Conservation (phyloP, 1,140 invertebrate genomes). For the Leptestheria dahalacensis region DNA sequence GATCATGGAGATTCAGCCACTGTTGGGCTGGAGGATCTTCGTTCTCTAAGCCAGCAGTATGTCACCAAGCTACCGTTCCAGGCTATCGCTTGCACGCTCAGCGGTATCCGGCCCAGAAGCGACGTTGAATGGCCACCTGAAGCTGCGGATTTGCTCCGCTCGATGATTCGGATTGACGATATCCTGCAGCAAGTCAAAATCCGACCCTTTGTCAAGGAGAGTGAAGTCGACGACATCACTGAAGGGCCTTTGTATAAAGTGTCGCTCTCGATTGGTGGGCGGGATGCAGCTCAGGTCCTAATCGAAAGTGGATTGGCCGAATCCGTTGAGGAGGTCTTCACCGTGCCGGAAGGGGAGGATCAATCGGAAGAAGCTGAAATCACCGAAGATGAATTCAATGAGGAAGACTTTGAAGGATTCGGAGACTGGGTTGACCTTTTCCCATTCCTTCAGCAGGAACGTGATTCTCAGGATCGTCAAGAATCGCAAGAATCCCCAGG, state of each 20-base stretch:
- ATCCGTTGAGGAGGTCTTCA: neutral
- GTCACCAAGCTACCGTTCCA: slow-evolving; percentile 3
- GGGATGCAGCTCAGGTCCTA: neutral
- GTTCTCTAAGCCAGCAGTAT: neutral
- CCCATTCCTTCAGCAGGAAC: too few relatives aligned
- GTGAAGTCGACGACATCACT: neutral
- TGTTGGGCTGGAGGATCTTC: neutral
- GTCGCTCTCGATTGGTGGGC: neutral
- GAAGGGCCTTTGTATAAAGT: neutral
- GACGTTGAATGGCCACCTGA: neutral
- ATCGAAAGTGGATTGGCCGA: neutral
- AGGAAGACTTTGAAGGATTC: too few relatives aligned
- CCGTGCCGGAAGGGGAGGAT: too few relatives aligned
- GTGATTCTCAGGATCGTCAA: too few relatives aligned
- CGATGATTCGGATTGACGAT: neutral
- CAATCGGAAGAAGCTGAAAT: too few relatives aligned
- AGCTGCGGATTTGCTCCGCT: neutral
- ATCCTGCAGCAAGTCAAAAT: neutral
- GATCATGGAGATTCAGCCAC: neutral
- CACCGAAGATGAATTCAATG: too few relatives aligned
- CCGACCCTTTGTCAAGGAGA: neutral
- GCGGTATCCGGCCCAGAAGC: neutral
- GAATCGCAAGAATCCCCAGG: too few relatives aligned
- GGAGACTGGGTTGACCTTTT: too few relatives aligned
- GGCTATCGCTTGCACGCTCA: slow-evolving; percentile 1